Evolutionary conservation across 2,113 vertebrate species (phyloP).

Genomic region (Pelobates fuscus): DNA sequence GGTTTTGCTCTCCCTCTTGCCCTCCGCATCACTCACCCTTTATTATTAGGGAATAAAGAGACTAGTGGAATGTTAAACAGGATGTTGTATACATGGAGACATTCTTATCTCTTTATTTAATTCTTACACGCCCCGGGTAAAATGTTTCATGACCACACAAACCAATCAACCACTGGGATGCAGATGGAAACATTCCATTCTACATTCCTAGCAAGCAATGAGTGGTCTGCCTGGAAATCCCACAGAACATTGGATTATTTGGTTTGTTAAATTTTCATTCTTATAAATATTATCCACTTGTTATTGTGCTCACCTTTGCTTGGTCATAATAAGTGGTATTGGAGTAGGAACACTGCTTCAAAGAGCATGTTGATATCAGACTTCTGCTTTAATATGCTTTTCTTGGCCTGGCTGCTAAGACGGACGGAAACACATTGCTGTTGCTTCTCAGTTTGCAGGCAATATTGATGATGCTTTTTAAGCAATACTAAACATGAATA

Average conservation of each 20-base stretch:
- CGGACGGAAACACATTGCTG: too few species aligned
- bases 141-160: neutral
- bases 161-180: conserved; percentile 3
- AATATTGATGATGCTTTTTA: too few species aligned
- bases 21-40: too few species aligned
- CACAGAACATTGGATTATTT: conserved; percentile 7
- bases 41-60: too few species aligned
- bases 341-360: too few species aligned
- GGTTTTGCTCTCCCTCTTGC: too few species aligned
- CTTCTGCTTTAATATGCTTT: too few species aligned
- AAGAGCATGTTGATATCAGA: too few species aligned
- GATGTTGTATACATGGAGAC: conserved; percentile 6
- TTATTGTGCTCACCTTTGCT: neutral
- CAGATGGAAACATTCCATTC: conserved; percentile 37
- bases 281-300: neutral
- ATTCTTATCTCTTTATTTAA: conserved; percentile 8
- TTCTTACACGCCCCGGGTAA: neutral
- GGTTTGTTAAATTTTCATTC: neutral
- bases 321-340: neutral
- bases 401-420: too few species aligned
- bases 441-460: too few species aligned
- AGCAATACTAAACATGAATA: too few species aligned
- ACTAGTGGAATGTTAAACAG: neutral
- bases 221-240: conserved; percentile 2
- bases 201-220: conserved; percentile 17